phyloP scores from a whole-genome alignment of 2,888 invertebrate genomes.

The Proisotoma minuta region DNA sequence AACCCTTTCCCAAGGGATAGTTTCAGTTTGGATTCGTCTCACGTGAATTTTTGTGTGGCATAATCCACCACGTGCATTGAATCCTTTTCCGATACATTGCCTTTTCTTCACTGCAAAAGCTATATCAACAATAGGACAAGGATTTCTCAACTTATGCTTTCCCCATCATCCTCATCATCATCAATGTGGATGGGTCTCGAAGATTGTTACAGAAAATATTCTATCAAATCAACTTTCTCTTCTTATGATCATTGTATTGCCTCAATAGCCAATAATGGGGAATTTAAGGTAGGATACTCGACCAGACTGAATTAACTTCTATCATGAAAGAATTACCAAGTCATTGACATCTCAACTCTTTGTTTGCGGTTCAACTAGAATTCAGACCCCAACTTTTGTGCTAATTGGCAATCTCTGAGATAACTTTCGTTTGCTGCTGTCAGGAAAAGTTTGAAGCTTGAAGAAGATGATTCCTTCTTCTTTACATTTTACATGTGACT shows the following conservation, averaged over 20 bases:
- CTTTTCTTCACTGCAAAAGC: not conserved
- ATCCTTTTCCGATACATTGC: conserved; percentile 16
- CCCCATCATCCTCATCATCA: not conserved
- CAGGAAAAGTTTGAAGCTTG: not conserved
- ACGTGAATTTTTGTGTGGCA: conserved; percentile 10
- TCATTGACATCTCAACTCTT: no score
- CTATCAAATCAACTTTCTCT: conserved; percentile 4
- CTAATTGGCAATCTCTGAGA: no score
- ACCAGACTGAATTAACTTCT: no score
- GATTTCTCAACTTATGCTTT: not conserved
- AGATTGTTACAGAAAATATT: not conserved
- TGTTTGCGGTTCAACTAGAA: no score
- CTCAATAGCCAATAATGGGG: not conserved
- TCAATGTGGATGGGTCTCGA: not conserved
- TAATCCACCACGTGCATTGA: conserved; percentile 13
- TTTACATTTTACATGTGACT: conserved; percentile 2
- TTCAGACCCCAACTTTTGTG: no score
- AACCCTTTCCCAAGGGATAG: not conserved
- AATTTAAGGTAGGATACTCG: no score
- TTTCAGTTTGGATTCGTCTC: conserved; percentile 6
- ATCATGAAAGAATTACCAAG: no score
- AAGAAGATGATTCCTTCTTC: not conserved
- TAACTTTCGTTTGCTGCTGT: no score
- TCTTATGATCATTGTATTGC: not conserved
- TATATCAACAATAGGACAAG: not conserved